Percentiles rank a stretch among this genome's conserved stretches.
These are phyloP conservation scores for Zophobas atratus DNA, from an alignment of 1,140 invertebrate species.

Conservation along the genomic window DNA sequence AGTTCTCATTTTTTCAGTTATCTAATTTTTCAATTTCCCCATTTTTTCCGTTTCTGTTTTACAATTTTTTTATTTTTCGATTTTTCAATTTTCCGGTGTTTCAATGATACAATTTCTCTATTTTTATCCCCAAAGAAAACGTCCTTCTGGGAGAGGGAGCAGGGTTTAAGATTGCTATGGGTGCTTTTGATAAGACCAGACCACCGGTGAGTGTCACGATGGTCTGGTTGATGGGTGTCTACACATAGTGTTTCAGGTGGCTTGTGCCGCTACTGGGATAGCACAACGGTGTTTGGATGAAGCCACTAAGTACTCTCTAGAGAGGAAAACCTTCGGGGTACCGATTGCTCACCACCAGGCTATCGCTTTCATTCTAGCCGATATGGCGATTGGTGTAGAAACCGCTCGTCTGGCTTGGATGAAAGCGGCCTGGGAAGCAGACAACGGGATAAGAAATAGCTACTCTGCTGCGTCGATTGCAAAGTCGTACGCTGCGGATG, in stretches of 20 bases:
- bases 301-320: conserved; percentile 91
- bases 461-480: conserved; percentile 92
- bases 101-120: conserved; percentile 61
- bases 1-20: too few relatives aligned
- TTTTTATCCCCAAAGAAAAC: conserved; percentile 90
- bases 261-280: conserved; percentile 88
- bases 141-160: conserved; percentile 87
- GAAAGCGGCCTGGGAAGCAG: conserved; percentile 89
- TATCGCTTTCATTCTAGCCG: conserved; percentile 93
- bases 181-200: conserved; percentile 92
- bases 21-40: too few relatives aligned
- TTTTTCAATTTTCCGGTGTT: conserved; percentile 98
- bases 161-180: conserved; percentile 97
- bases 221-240: not conserved
- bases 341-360: conserved; percentile 89
- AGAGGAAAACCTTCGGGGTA: conserved; percentile 94
- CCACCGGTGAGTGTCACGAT: conserved; percentile 77
- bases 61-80: conserved; percentile 93
- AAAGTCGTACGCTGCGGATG: conserved; percentile 91
- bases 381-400: conserved; percentile 95
- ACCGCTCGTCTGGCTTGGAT: conserved; percentile 87
- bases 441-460: conserved; percentile 84
- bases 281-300: conserved; percentile 92
- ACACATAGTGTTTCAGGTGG: conserved; percentile 74
- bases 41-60: too few relatives aligned